Evolutionary conservation across 2,888 invertebrate genomes (phyloP), one percentile per base, ranked within the genome.

Genomic region (Caenorhabditis sp.): DNA sequence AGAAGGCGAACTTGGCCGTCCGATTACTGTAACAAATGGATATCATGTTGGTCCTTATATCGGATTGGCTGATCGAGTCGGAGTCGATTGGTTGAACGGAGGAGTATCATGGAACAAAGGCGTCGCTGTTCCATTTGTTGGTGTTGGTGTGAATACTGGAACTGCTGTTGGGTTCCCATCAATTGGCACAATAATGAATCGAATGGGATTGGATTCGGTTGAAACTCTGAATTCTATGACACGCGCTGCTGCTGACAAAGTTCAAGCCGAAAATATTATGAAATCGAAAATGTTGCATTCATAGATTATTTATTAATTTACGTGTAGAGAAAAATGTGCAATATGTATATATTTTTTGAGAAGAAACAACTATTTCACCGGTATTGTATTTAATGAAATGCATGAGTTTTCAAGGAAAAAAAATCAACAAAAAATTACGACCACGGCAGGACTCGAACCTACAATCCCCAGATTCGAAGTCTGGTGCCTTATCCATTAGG

Each of bases 61-160:
- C 51, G 84, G 84, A 0, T 53, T 81, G 17, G 81, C 84, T 14
- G 83, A 84, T 62, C 64, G 76, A 36, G 81, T 84, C 23, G 84
- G 84, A n/a, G 78, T 84, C 21, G 84, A 84, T 57, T 84, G 84
- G 84, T 60, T 82, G 36, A 83, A 84, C 53, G 84, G 84, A 21
- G 84, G 83, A 60, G 83, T 84, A 8, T 75, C 76, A 0, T 77
- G 73, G 59, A 81, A 81, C 54, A 76, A 71, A 72, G 84, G 83
- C 1, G 69, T 84, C 43, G 78, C 82, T 10, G 73, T 82, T 10
- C 84, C 84, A 4, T 74, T 84, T 27, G 79, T 83, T n/a, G 84
- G 84, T 14, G 80, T 84, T 3, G 78, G 77, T n/a, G 84, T 83
- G 49, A 82, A 81, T 61, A 77, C 78, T 2, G 84, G 84, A 23